Conservation (phyloP, 2,797 vertebrate species). For the Moxostoma hubbsi region DNA sequence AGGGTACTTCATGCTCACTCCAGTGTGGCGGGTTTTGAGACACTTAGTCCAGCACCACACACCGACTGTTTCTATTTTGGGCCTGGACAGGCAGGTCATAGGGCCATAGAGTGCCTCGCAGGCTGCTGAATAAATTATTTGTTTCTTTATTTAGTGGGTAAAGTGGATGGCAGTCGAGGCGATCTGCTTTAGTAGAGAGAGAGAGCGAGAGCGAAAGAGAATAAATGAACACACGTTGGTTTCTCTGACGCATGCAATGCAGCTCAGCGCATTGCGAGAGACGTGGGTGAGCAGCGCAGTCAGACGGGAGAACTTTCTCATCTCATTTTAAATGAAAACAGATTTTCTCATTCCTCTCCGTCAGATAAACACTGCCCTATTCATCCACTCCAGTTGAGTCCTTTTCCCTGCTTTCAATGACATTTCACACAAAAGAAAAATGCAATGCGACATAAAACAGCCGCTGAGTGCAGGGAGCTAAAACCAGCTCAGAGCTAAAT, state of each 20-base stretch:
- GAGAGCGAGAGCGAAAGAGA: background rate
- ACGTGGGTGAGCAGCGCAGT: conserved; percentile 15
- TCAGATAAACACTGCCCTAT: conserved; percentile 36
- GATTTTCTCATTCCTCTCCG: conserved; percentile 17
- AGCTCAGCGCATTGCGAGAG: conserved; percentile 13
- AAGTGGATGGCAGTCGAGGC: conserved; percentile 1
- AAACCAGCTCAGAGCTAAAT: conserved; percentile 25
- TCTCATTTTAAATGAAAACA: conserved; percentile 35
- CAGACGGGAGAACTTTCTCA: conserved; percentile 25
- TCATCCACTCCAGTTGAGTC: conserved; percentile 15
- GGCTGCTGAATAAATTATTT: conserved; percentile 50
- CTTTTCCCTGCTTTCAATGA: conserved; percentile 40
- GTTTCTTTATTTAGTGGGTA: conserved; percentile 45
- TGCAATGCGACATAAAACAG: conserved; percentile 8
- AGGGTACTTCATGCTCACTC: background rate
- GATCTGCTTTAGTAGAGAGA: background rate
- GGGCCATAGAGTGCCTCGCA: conserved; percentile 29
- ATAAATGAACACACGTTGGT: conserved; percentile 17
- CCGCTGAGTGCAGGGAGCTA: conserved; percentile 23
- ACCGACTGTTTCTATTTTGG: conserved; percentile 26
- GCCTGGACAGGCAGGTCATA: conserved; percentile 36
- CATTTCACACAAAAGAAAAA: conserved; percentile 40
- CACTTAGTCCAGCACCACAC: conserved; percentile 1
- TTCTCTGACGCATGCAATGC: conserved; percentile 22
- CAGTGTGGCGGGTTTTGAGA: conserved; percentile 31